Evolutionary conservation across 2,888 invertebrate species (phyloP), one percentile per base, ranked within the genome.

Genomic region (Hemicrepidius hirtus): DNA sequence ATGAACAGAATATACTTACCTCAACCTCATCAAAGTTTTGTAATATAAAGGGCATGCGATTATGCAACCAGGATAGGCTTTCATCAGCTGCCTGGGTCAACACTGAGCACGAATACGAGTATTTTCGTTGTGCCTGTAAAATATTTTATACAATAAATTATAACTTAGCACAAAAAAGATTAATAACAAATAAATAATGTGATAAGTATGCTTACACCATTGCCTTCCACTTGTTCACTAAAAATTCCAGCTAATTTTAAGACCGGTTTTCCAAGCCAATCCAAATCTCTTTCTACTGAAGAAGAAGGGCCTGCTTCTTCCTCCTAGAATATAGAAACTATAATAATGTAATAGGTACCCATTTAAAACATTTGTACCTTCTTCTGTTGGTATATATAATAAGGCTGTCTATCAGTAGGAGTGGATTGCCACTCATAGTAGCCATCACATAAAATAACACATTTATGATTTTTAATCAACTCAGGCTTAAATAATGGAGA

Each of bases 231-330:
- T 5, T 53, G 12, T 1, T 6, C 6, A 7, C 35, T 37, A 32
- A 55, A 69, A 32, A 69, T 13, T 20, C 69, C 69, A n/a, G 69
- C 69, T 10, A 69, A 20, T 44, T 69, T 69, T 18, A 69, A 32
- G 20, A 68, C 3, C 0, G 62, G 46, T 53, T 50, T 53, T n/a
- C 53, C 62, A 12, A 32, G 1, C 32, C 46, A 62, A 35, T 63
- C 46, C 24, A 13, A 3, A 53, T 20, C 20, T 20, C 10, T 18
- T 1, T 6, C n/a, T 5, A 13, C 13, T 13, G 3, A n/a, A 41
- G 16, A 5, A 16, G 16, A n/a, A 13, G 41, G 13, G 7, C 13
- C 13, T 41, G 41, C 13, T 5, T 41, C 7, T 5, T 3, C 3
- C n/a, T 5, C 7, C 41, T 41, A 41, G 5, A 41, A 41, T 13